phyloP scores from a whole-genome alignment of 2,113 vertebrate genomes.

The Chloropsis hardwickii region DNA sequence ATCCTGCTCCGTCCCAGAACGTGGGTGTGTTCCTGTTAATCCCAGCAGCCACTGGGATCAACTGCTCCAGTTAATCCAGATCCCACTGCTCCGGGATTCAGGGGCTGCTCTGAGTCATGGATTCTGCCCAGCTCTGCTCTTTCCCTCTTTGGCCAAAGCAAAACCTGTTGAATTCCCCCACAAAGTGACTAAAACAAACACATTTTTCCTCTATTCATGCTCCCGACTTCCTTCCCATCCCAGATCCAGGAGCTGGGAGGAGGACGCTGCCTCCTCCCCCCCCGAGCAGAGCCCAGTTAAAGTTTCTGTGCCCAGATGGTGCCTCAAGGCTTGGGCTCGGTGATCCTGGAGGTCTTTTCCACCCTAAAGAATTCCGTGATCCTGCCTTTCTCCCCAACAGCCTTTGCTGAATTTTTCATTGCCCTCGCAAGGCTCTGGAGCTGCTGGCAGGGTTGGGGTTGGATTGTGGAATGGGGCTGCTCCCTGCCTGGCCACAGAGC shows the following conservation, averaged over 20 bases:
- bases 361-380: fast-evolving
- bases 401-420: not conserved
- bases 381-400: not conserved
- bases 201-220: not conserved
- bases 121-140: not conserved
- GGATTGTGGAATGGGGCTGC: not conserved
- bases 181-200: fast-evolving
- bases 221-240: not conserved
- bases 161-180: not conserved
- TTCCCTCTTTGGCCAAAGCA: not conserved
- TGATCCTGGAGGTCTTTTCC: not conserved
- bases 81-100: fast-evolving
- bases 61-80: too few species aligned
- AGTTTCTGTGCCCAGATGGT: not conserved
- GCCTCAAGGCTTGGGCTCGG: not conserved
- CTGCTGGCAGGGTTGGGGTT: not conserved
- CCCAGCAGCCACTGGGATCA: not conserved
- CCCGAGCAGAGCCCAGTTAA: not conserved
- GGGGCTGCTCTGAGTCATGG: not conserved
- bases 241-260: not conserved
- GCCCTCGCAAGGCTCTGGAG: fast-evolving
- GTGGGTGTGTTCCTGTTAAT: not conserved
- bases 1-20: too few species aligned
- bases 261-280: not conserved
- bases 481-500: too few species aligned